A percentile compares a stretch with the other conserved stretches of the same genome.
These are phyloP conservation scores for Panonychus citri DNA, from an alignment of 1,140 invertebrate species.

Conservation along the genomic window DNA sequence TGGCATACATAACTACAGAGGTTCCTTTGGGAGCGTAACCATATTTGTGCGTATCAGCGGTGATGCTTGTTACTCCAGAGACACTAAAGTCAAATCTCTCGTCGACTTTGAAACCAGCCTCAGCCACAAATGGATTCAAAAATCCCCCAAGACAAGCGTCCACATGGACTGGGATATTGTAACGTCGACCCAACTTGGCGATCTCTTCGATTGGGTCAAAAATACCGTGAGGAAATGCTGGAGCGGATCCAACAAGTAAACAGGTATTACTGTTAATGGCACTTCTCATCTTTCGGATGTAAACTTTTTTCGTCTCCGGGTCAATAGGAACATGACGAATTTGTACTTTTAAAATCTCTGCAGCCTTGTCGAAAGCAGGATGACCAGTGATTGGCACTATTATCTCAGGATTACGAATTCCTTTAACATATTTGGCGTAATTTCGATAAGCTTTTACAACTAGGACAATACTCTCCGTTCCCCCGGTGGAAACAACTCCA, in stretches of 20 bases:
- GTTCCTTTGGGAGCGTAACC: constrained; percentile 94
- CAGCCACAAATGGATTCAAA: constrained; percentile 67
- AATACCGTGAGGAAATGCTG: constrained; percentile 69
- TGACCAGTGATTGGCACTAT: constrained; percentile 72
- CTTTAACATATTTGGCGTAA: constrained; percentile 44
- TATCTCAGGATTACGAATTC: constrained; percentile 72
- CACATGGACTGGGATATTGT: constrained; percentile 85
- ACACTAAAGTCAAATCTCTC: constrained; percentile 52
- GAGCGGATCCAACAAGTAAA: constrained; percentile 31
- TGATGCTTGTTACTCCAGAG: constrained; percentile 84
- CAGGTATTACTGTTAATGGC: constrained; percentile 71
- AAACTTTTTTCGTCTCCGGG: constrained; percentile 34
- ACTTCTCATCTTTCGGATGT: constrained; percentile 49
- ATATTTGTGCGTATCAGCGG: constrained; percentile 97
- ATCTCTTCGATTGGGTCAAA: constrained; percentile 76
- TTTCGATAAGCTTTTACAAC: constrained; percentile 90
- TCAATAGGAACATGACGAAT: constrained; percentile 55
- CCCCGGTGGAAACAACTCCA: constrained; percentile 67
- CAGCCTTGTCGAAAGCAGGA: constrained; percentile 91
- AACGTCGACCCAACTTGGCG: constrained; percentile 43
- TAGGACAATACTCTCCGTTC: constrained; percentile 91
- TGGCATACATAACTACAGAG: constrained; percentile 70
- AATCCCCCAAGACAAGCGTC: constrained; percentile 88
- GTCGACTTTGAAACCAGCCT: constrained; percentile 49
- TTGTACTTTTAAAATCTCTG: constrained; percentile 56